Evolutionary conservation across 2,888 invertebrate species (phyloP).

Genomic region (Carcina quercana): DNA sequence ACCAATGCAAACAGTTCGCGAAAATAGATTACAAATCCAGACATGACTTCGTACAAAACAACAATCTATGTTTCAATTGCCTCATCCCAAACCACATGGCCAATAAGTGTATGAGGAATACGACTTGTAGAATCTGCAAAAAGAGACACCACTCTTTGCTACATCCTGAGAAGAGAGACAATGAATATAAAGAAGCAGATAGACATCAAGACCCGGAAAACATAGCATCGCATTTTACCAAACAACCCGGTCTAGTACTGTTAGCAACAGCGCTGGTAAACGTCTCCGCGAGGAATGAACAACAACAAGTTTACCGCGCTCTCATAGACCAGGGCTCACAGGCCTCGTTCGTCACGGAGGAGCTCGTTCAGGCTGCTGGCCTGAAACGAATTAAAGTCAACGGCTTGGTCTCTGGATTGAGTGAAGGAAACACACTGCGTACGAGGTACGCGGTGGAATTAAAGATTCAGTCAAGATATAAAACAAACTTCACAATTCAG

Average conservation of each 20-base stretch:
- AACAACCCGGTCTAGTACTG: conserved; percentile 4
- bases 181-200: not conserved
- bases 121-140: conserved; percentile 14
- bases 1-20: conserved; percentile 17
- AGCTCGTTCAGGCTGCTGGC: conserved; percentile 12
- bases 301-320: conserved; percentile 9
- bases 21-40: conserved; percentile 11
- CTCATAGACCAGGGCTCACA: conserved; percentile 23
- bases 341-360: conserved; percentile 19
- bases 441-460: conserved; percentile 1
- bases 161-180: conserved; percentile 9
- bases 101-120: conserved; percentile 10
- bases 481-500: not conserved
- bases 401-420: conserved; percentile 12
- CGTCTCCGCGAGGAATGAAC: conserved; percentile 11
- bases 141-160: conserved; percentile 17
- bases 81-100: conserved; percentile 18
- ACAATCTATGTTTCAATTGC: conserved; percentile 21
- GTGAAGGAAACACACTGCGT: conserved; percentile 7
- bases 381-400: conserved; percentile 10
- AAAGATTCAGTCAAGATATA: conserved; percentile 2
- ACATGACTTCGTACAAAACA: conserved; percentile 16
- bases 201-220: not conserved
- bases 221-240: conserved; percentile 5
- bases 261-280: conserved; percentile 19